Evolutionary conservation across 2,113 vertebrate genomes (phyloP), one percentile per base, ranked within the genome.

Genomic region (Casuarius casuarius): DNA sequence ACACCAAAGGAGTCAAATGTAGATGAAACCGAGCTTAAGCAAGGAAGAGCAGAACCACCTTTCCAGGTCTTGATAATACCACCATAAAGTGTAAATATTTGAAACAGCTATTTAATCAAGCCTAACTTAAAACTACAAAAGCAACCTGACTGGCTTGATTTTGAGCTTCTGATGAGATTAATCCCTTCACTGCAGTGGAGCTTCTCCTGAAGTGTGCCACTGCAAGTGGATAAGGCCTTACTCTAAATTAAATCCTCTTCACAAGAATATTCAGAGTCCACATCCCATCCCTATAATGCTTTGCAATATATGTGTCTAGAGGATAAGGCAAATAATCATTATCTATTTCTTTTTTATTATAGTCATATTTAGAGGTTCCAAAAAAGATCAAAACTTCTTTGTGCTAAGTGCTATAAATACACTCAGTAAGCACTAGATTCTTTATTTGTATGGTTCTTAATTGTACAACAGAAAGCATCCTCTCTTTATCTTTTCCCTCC

Each of bases 141-240:
- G 56, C 77, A 91, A 79, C 63, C 20, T 28, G 21, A 77, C 51
- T 86, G 84, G 56, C 86, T 89, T 90, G 68, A 89, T 94, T 95
- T 91, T 59, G 65, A 74, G 18, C 29, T 28, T 54, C n/a, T 87
- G 56, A 61, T 89, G 56, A 70, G 61, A 92, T 75, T 81, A 74
- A 22, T 92, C 15, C 51, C 46, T 59, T 85, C 61, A 56, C 12
- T 61, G 71, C 77, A 89, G 59, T 17, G 80, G 22, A 63, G 31
- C 71, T 72, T 42, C n/a, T 83, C 78, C 74, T 73, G 44, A 95
- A 90, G 62, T 31, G 13, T 79, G 66, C 66, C 52, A 44, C 74
- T 28, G 59, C 67, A 91, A 86, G 49, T 23, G 84, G 40, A 92
- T 82, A 74, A 91, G 58, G 33, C 87, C 63, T 76, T 66, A 73